Conservation (phyloP, 92 coral and sea anemone species). For the Palythoa heliodiscus region DNA sequence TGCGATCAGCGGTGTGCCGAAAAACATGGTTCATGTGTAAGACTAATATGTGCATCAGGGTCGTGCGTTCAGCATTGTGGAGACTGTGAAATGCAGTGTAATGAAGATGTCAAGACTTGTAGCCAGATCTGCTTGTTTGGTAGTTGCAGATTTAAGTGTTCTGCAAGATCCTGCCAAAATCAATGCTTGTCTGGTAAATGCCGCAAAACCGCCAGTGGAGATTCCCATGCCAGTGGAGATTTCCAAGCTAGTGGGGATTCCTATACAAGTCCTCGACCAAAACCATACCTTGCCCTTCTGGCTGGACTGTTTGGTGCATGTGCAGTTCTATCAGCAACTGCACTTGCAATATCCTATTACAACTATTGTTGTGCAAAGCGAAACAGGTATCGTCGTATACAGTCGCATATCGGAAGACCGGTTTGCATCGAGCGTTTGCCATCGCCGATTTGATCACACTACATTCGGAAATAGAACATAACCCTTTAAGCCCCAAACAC, state of each 20-base stretch:
- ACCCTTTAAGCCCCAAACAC: neutral
- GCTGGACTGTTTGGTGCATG: constrained; percentile 62
- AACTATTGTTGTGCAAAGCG: constrained; percentile 7
- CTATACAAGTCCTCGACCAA: constrained; percentile 45
- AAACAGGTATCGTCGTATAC: constrained; percentile 20
- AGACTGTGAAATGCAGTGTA: constrained; percentile 87
- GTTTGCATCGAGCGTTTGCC: constrained; percentile 11
- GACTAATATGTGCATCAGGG: constrained; percentile 66
- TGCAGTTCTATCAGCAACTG: constrained; percentile 49
- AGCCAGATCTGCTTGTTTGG: constrained; percentile 82
- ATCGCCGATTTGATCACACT: neutral
- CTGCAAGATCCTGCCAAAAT: constrained; percentile 62
- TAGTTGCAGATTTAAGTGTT: constrained; percentile 66
- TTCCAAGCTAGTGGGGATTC: constrained; percentile 2
- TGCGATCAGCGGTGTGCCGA: constrained; percentile 61
- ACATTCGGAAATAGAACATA: neutral
- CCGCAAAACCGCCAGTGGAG: constrained; percentile 29
- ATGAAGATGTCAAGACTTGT: constrained; percentile 78
- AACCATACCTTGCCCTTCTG: constrained; percentile 51
- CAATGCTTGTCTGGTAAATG: constrained; percentile 53
- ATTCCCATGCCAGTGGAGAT: neutral
- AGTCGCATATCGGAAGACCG: constrained; percentile 24
- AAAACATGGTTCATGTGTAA: constrained; percentile 49
- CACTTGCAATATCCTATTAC: constrained; percentile 47
- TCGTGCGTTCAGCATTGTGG: constrained; percentile 78